Percentiles rank a stretch among this genome's conserved stretches.
phyloP scores from a whole-genome alignment of 2,113 vertebrate species.

The Phrynosoma platyrhinos region DNA sequence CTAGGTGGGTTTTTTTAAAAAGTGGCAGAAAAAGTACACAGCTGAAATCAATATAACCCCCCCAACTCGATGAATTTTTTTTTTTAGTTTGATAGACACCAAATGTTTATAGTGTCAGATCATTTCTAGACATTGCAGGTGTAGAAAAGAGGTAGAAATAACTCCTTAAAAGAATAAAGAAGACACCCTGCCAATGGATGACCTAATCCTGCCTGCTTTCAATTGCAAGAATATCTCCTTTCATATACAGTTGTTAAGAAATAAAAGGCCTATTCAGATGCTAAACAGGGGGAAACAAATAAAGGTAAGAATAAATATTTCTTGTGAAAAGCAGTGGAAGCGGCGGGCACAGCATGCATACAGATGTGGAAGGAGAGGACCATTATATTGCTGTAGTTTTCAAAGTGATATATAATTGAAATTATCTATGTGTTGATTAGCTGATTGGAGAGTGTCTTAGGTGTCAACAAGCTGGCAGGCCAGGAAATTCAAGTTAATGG shows the following conservation, averaged over 20 bases:
- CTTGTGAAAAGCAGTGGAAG: background rate
- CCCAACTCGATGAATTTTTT: slow-evolving; percentile 71
- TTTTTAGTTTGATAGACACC: slow-evolving; percentile 73
- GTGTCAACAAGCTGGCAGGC: slow-evolving; percentile 78
- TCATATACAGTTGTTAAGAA: slow-evolving; percentile 66
- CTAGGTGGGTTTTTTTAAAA: slow-evolving; percentile 9
- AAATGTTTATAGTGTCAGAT: slow-evolving; percentile 68
- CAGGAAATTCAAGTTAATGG: slow-evolving; percentile 85
- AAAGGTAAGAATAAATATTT: slow-evolving; percentile 50
- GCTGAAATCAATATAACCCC: slow-evolving; percentile 69
- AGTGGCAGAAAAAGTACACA: slow-evolving; percentile 44
- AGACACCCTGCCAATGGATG: slow-evolving; percentile 61
- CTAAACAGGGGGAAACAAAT: slow-evolving; percentile 64
- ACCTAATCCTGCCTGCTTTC: slow-evolving; percentile 70
- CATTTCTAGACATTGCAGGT: slow-evolving; percentile 74
- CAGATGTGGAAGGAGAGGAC: slow-evolving; percentile 36
- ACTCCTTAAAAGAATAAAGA: slow-evolving; percentile 60
- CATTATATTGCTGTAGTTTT: slow-evolving; percentile 39
- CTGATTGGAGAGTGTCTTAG: slow-evolving; percentile 68
- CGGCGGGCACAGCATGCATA: background rate
- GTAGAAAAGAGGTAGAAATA: slow-evolving; percentile 65
- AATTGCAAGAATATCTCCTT: slow-evolving; percentile 68
- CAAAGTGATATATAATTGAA: slow-evolving; percentile 61
- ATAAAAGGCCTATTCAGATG: slow-evolving; percentile 70
- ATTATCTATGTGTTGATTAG: slow-evolving; percentile 70